A percentile compares a stretch with the other conserved stretches of the same genome.
phyloP scores from a whole-genome alignment of 2,888 invertebrate genomes.

The Mythimna vitellina region DNA sequence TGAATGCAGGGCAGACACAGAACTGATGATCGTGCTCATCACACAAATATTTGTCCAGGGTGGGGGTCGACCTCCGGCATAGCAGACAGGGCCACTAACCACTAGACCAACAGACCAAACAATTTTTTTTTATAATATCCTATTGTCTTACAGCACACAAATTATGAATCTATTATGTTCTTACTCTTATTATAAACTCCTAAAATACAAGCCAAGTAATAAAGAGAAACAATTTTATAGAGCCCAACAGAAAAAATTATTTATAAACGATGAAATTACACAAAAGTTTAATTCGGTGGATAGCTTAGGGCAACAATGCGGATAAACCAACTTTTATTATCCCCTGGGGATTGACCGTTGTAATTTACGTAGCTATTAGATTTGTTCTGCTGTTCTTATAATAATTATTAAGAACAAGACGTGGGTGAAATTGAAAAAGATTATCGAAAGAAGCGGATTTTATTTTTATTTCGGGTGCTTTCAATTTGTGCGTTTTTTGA shows the following conservation, averaged over 20 bases:
- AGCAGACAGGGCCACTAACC: too few species aligned
- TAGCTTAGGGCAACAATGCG: conserved; percentile 32
- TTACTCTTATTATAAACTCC: background rate
- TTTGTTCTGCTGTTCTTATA: conserved; percentile 35
- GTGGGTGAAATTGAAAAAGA: background rate
- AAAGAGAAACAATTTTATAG: conserved; percentile 30
- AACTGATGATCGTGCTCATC: too few species aligned
- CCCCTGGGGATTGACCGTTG: conserved; percentile 20
- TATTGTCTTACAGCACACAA: too few species aligned
- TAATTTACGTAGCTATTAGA: conserved; percentile 45
- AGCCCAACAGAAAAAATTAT: conserved; percentile 11
- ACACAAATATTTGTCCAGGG: too few species aligned
- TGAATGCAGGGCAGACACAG: too few species aligned
- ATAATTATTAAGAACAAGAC: conserved; percentile 14
- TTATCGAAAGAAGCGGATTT: background rate
- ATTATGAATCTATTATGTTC: too few species aligned
- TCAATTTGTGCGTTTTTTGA: too few species aligned
- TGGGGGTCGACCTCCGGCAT: too few species aligned
- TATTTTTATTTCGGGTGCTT: too few species aligned
- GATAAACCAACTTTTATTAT: conserved; percentile 44
- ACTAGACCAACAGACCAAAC: rapidly evolving
- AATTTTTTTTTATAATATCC: too few species aligned
- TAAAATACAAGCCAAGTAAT: conserved; percentile 1
- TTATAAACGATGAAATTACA: conserved; percentile 21
- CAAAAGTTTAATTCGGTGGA: conserved; percentile 35